Evolutionary conservation across 2,888 invertebrate species (phyloP), one percentile per base, ranked within the genome.

Genomic region (Electrophaes corylata): DNA sequence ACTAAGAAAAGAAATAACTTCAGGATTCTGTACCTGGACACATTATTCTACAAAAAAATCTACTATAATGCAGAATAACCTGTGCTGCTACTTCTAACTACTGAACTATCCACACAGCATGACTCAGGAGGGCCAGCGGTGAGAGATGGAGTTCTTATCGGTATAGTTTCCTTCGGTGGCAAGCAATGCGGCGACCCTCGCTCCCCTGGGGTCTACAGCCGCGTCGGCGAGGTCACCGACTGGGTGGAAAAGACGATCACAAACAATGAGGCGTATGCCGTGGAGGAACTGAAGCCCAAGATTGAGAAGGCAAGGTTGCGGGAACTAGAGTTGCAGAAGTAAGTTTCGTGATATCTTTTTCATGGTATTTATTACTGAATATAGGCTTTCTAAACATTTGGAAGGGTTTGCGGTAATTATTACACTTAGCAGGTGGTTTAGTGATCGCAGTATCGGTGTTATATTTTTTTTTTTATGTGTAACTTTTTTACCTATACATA

Each of bases 61-160:
- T n/a, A n/a, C n/a, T n/a, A n/a, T n/a, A n/a, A n/a, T n/a, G n/a
- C n/a, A n/a, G n/a, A n/a, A n/a, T n/a, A n/a, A n/a, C n/a, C n/a
- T n/a, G n/a, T n/a, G n/a, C n/a, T n/a, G n/a, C n/a, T n/a, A n/a
- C n/a, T n/a, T n/a, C n/a, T n/a, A n/a, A n/a, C n/a, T n/a, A n/a
- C n/a, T n/a, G n/a, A n/a, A n/a, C n/a, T n/a, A n/a, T n/a, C 23
- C 23, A 12, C 8, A 16, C 65, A 91, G 91, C 91, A 91, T 46
- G 91, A 91, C 61, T 89, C 89, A 0, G 91, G 91, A 0, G 91
- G 91, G 0, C 91, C 91, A 43, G 91, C 91, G 0, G 89, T 91
- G 0, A 74, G 88, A 0, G 89, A 91, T 18, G 90, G 91, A 0
- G 87, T 90, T 0, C 79, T 91, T 0, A 69, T 90, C 0, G 91